phyloP scores from a whole-genome alignment of 2,113 vertebrate genomes.

The Deroptyus accipitrinus region DNA sequence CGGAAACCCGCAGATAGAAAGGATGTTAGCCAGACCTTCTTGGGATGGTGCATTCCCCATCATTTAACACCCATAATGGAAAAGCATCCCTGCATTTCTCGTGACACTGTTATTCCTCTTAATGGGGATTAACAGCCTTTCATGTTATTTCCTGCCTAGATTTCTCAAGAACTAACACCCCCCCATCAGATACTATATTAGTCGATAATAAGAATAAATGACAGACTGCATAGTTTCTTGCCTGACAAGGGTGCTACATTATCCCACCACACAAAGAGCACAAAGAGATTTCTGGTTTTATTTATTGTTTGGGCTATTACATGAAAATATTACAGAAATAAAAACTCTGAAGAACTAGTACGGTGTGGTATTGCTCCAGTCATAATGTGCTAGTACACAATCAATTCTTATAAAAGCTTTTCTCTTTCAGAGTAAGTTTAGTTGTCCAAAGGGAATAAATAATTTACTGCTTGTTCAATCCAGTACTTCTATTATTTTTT shows the following conservation, averaged over 20 bases:
- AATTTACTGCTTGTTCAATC: constrained; percentile 72
- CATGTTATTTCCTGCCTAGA: constrained; percentile 29
- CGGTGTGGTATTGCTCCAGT: constrained; percentile 62
- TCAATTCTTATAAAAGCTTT: constrained; percentile 74
- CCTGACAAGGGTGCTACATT: constrained; percentile 66
- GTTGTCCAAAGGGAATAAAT: constrained; percentile 73
- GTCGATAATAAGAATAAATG: constrained; percentile 69
- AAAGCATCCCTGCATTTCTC: constrained; percentile 8
- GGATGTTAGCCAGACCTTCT: neutral
- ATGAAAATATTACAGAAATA: constrained; percentile 79
- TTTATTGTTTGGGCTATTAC: constrained; percentile 73
- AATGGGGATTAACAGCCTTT: constrained; percentile 30
- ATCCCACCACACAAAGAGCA: constrained; percentile 49
- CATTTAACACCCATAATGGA: constrained; percentile 27
- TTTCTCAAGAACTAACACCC: constrained; percentile 47
- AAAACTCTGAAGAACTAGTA: constrained; percentile 68
- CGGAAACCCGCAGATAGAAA: neutral
- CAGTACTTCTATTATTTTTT: constrained; percentile 67
- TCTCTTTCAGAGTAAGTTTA: constrained; percentile 67
- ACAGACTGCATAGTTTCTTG: constrained; percentile 45
- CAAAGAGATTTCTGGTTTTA: constrained; percentile 64
- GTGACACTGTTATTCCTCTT: constrained; percentile 34
- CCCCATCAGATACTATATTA: constrained; percentile 43
- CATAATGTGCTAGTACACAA: constrained; percentile 64
- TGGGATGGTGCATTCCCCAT: constrained; percentile 19